Evolutionary conservation across 2,113 vertebrate genomes (phyloP).

Genomic region (Xiphophorus maculatus): DNA sequence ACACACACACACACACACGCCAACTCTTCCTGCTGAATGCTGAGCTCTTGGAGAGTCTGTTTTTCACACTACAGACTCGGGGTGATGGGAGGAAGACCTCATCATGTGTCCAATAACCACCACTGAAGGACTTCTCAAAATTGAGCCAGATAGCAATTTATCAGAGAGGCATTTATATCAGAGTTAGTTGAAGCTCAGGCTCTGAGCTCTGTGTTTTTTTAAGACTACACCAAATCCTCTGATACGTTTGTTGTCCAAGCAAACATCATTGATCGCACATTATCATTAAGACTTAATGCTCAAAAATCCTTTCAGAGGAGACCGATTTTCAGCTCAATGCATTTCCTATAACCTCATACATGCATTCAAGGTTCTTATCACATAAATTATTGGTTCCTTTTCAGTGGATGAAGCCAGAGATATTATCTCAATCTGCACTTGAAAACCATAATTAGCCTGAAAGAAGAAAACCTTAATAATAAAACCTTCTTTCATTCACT

Average conservation of each 20-base stretch:
- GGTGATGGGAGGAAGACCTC: conserved; percentile 21
- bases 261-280: neutral
- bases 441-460: conserved; percentile 56
- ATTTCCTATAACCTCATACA: conserved; percentile 9
- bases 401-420: conserved; percentile 35
- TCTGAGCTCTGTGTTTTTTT: neutral
- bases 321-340: neutral
- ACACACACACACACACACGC: no score
- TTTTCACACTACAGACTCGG: neutral
- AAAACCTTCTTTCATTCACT: conserved; percentile 11
- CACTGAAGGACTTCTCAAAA: conserved; percentile 19
- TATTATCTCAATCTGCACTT: conserved; percentile 50
- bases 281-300: conserved; percentile 3
- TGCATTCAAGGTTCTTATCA: conserved; percentile 33
- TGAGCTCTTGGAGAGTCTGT: conserved; percentile 17
- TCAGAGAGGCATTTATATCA: conserved; percentile 11
- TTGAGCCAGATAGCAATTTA: conserved; percentile 30
- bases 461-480: conserved; percentile 53
- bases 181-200: conserved; percentile 7
- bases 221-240: neutral
- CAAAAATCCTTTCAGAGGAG: neutral
- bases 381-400: conserved; percentile 24
- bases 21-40: neutral
- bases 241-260: neutral
- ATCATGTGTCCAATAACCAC: conserved; percentile 22